These are phyloP conservation scores for Idaea aversata DNA, from an alignment of 2,888 invertebrate genomes.

Conservation along the genomic window DNA sequence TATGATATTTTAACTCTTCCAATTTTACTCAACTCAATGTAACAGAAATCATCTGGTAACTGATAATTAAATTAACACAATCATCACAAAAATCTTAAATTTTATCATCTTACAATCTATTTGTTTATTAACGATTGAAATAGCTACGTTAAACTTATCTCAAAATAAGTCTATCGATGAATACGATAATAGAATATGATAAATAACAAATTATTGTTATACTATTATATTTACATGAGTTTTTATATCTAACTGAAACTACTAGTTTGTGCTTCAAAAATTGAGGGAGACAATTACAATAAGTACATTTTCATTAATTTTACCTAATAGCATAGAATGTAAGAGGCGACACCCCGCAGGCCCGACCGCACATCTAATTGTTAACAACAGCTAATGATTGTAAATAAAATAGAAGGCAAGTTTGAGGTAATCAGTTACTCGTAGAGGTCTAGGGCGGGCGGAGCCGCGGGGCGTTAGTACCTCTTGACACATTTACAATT, in stretches of 20 bases:
- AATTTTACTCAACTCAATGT: slow-evolving; percentile 74
- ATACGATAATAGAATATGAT: slow-evolving; percentile 72
- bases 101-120: slow-evolving; percentile 55
- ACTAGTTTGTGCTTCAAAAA: slow-evolving; percentile 66
- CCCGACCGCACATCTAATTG: slow-evolving; percentile 23
- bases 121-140: slow-evolving; percentile 63
- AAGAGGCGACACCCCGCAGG: slow-evolving; percentile 24
- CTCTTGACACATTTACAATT: slow-evolving; percentile 55
- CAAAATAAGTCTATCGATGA: slow-evolving; percentile 73
- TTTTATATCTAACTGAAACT: slow-evolving; percentile 60
- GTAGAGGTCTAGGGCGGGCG: slow-evolving; percentile 23
- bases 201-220: slow-evolving; percentile 72
- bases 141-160: slow-evolving; percentile 71
- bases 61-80: slow-evolving; percentile 73
- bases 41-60: slow-evolving; percentile 77
- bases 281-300: slow-evolving; percentile 57
- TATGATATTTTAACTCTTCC: slow-evolving; percentile 65
- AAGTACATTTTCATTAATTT: neutral
- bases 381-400: slow-evolving; percentile 32
- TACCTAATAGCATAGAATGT: slow-evolving; percentile 21
- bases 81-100: slow-evolving; percentile 68
- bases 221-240: slow-evolving; percentile 71
- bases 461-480: slow-evolving; percentile 41
- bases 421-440: slow-evolving; percentile 45
- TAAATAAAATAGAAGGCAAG: slow-evolving; percentile 59